Evolutionary conservation across 2,797 vertebrate genomes (phyloP), one percentile per base, ranked within the genome.

Genomic region (Leptoclinus maculatus): DNA sequence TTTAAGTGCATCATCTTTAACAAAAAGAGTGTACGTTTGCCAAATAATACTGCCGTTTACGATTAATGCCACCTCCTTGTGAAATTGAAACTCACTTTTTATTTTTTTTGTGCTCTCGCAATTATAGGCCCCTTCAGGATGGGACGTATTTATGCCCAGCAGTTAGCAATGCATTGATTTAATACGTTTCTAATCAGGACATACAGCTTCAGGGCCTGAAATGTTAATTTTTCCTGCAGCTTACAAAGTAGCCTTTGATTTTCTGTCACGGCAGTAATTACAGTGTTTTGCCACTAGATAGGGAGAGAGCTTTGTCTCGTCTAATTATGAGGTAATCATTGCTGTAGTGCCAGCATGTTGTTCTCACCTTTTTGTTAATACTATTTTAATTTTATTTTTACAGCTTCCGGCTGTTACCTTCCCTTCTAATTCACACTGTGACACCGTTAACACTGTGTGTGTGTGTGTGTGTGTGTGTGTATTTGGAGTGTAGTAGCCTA

Each of bases 321-420:
- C 97, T 98, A 99, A 99, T 98, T 99, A 98, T 96, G 95, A 98
- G 97, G 96, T 98, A 97, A 99, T 99, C 97, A 97, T 98, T 95
- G 96, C 90, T 95, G 95, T 95, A 96, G 95, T 92, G 95, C 94
- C 94, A 96, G 94, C 95, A 87, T 95, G 95, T 95, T 95, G 95
- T 95, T 96, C 95, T 96, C 96, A 96, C 96, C 96, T 97, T 97
- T 96, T 95, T 96, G 96, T 96, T 96, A 93, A 95, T 96, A 80
- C 79, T 88, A 74, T 88, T 90, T 90, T 82, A 47, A 87, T 84
- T 94, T 92, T 84, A 84, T 85, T 56, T 91, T 83, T 80, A 93
- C 92, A 95, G 95, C 95, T 97, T 95, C 94, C 87, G 95, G 95
- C 96, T 95, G 94, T 96, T 97, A 96, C 94, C 95, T 95, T 95